Conservation (phyloP, 2,797 vertebrate genomes). For the Mus minutoides region DNA sequence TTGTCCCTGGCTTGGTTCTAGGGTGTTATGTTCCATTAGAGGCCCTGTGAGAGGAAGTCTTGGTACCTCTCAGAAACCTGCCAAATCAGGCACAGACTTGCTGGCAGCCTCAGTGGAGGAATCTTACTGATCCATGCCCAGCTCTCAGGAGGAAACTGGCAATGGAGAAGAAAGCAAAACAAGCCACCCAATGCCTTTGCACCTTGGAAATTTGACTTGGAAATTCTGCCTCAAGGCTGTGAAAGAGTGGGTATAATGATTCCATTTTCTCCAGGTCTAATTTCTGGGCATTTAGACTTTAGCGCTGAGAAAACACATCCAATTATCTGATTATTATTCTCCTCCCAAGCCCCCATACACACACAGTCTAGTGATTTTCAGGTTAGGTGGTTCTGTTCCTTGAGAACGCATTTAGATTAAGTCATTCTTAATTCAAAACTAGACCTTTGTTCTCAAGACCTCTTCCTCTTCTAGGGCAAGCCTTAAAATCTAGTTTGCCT, state of each 20-base stretch:
- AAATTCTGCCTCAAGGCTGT: conserved; percentile 62
- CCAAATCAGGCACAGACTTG: conserved; percentile 80
- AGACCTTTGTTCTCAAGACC: not conserved
- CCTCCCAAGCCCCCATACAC: not conserved
- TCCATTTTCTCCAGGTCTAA: conserved; percentile 53
- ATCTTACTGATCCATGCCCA: conserved; percentile 59
- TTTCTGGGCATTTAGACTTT: conserved; percentile 37
- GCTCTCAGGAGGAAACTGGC: conserved; percentile 71
- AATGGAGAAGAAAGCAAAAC: conserved; percentile 69
- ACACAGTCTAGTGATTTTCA: not conserved
- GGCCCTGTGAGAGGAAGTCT: conserved; percentile 81
- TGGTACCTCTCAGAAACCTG: conserved; percentile 80
- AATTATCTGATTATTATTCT: conserved; percentile 38
- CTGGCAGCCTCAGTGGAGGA: conserved; percentile 58
- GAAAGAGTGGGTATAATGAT: conserved; percentile 54
- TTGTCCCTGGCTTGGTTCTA: conserved; percentile 53
- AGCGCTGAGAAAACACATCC: conserved; percentile 27
- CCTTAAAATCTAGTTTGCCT: conserved; percentile 52
- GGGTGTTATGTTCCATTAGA: conserved; percentile 83
- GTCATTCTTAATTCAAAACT: not conserved
- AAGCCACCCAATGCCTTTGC: conserved; percentile 58
- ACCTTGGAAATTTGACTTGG: conserved; percentile 74
- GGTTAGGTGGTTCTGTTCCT: not conserved
- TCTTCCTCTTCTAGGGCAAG: not conserved
- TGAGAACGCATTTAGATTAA: not conserved